These are phyloP conservation scores for Eufriesea mexicana DNA, from an alignment of 1,140 invertebrate species.

Conservation along the genomic window DNA sequence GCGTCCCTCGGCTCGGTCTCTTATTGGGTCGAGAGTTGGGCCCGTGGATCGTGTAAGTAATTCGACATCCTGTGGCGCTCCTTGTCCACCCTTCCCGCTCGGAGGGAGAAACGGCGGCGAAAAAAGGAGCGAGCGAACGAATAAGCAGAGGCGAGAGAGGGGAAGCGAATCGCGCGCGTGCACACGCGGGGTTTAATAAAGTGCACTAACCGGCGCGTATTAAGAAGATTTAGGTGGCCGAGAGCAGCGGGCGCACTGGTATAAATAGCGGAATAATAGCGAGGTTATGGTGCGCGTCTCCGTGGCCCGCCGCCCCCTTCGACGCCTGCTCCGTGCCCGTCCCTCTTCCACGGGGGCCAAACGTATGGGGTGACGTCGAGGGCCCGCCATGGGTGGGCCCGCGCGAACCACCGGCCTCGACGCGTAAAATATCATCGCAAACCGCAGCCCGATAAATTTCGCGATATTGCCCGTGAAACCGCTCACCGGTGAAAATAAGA, in stretches of 20 bases:
- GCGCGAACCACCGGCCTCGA: constrained; percentile 53
- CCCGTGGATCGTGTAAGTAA: constrained; percentile 36
- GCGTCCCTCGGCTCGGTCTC: constrained; percentile 38
- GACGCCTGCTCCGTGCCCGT: constrained; percentile 37
- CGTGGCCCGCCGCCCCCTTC: constrained; percentile 40
- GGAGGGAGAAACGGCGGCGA: not conserved
- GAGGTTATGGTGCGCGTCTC: constrained; percentile 72
- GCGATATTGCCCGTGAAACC: constrained; percentile 73
- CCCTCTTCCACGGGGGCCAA: constrained; percentile 61
- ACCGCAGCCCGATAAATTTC: constrained; percentile 78
- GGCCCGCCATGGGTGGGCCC: constrained; percentile 76
- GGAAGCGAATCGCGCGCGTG: constrained; percentile 41
- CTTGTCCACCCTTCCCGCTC: constrained; percentile 11
- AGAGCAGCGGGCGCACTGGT: constrained; percentile 66
- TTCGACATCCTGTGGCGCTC: constrained; percentile 52
- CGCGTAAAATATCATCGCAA: constrained; percentile 79
- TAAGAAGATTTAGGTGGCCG: constrained; percentile 77
- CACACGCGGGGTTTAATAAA: constrained; percentile 69
- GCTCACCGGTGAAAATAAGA: constrained; percentile 72
- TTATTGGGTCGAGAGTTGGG: constrained; percentile 44
- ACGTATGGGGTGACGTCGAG: constrained; percentile 75
- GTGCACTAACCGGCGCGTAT: constrained; percentile 76
- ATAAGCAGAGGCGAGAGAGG: not conserved
- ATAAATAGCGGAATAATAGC: constrained; percentile 79
- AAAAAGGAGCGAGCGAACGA: not conserved